phyloP scores from a whole-genome alignment of 2,113 vertebrate genomes.

The Vanacampus margaritifer region DNA sequence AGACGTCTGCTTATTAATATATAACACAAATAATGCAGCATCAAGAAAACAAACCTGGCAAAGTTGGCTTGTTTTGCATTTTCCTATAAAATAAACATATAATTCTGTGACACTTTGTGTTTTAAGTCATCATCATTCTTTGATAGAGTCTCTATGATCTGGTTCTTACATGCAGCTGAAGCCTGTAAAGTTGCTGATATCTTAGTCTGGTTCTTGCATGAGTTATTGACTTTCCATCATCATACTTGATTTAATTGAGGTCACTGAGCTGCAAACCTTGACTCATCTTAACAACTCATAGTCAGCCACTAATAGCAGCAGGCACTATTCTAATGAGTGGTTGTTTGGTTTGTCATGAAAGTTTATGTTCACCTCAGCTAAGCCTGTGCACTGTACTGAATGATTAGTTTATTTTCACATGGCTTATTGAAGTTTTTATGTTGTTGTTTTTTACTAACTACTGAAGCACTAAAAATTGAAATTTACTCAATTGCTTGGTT shows the following conservation, averaged over 20 bases:
- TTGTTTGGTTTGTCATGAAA: slow-evolving; percentile 27
- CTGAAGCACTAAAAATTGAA: not conserved
- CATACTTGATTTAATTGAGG: slow-evolving; percentile 44
- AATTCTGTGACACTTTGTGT: not conserved
- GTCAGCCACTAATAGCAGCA: slow-evolving; percentile 2
- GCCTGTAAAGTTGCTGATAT: not conserved
- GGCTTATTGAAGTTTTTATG: not conserved
- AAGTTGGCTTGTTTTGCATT: too few species aligned
- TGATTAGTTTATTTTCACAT: not conserved
- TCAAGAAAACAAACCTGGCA: not conserved
- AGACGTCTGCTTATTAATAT: not conserved
- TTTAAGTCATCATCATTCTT: not conserved
- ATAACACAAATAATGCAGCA: not conserved
- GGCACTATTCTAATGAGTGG: not conserved
- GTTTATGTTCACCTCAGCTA: slow-evolving; percentile 7
- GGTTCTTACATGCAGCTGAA: not conserved
- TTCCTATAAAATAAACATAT: too few species aligned
- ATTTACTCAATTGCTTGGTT: not conserved
- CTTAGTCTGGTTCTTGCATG: not conserved
- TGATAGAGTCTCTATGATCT: not conserved
- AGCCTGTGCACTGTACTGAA: not conserved
- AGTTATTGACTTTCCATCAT: not conserved
- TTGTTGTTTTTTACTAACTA: too few species aligned
- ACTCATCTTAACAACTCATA: slow-evolving; percentile 53
- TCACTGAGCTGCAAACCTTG: slow-evolving; percentile 42